Evolutionary conservation across 1,140 invertebrate species (phyloP).

Genomic region (Drosophila pallidifrons): DNA sequence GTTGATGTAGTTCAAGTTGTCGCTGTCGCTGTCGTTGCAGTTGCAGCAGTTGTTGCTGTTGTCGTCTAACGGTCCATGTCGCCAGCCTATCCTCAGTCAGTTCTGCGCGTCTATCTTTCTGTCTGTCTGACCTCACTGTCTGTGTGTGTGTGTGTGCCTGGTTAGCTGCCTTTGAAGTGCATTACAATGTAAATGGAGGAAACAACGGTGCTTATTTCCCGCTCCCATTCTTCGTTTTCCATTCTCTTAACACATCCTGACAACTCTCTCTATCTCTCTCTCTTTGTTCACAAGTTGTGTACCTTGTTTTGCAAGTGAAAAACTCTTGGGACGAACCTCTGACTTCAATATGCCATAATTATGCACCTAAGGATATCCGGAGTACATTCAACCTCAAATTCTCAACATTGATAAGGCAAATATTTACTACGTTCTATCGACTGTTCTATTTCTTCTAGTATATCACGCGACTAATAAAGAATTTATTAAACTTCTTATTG

Average conservation of each 20-base stretch:
- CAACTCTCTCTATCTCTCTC: conserved; percentile 3
- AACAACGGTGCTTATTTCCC: conserved; percentile 65
- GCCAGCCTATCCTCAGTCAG: conserved; percentile 42
- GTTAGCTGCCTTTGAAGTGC: conserved; percentile 74
- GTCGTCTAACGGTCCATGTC: conserved; percentile 64
- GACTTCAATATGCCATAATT: conserved; percentile 21
- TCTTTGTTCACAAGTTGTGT: background rate
- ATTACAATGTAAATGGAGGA: conserved; percentile 76
- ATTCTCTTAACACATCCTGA: conserved; percentile 34
- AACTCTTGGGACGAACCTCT: conserved; percentile 6
- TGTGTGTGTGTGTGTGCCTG: conserved; percentile 40
- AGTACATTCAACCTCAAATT: conserved; percentile 16
- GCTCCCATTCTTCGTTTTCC: conserved; percentile 29
- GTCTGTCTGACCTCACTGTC: conserved; percentile 5
- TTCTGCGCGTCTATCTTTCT: conserved; percentile 7
- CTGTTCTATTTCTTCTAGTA: background rate
- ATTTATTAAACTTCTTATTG: background rate
- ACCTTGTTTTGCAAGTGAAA: conserved; percentile 18
- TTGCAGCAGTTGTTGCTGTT: conserved; percentile 52
- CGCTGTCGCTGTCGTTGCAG: conserved; percentile 52
- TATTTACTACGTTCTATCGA: background rate
- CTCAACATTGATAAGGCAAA: background rate
- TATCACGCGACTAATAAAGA: background rate
- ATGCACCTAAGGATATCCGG: conserved; percentile 28
- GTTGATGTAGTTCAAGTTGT: conserved; percentile 75